These are phyloP conservation scores for Baronia brevicornis DNA, from an alignment of 2,888 invertebrate genomes.

Conservation along the genomic window DNA sequence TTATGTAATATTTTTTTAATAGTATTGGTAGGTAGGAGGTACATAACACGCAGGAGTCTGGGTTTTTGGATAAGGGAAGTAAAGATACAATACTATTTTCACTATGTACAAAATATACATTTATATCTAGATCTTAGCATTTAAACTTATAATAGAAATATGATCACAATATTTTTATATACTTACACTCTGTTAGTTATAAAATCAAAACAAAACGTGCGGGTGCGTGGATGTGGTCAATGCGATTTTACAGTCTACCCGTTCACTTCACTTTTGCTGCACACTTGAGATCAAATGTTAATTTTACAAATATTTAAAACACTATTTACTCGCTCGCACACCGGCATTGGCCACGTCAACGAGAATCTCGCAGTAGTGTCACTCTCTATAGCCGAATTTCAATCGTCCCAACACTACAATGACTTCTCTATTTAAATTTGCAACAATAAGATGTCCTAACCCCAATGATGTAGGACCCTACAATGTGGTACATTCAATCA, in stretches of 20 bases:
- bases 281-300: slow-evolving; percentile 75
- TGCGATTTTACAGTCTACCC: slow-evolving; percentile 56
- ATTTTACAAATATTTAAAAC: slow-evolving; percentile 68
- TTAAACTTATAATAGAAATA: slow-evolving; percentile 71
- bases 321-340: slow-evolving; percentile 66
- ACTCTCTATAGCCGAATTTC: too few species aligned
- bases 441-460: slow-evolving; percentile 27
- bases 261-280: slow-evolving; percentile 69
- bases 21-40: slow-evolving; percentile 77
- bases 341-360: slow-evolving; percentile 52
- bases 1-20: slow-evolving; percentile 76
- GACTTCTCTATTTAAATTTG: slow-evolving; percentile 11
- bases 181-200: slow-evolving; percentile 56
- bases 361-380: slow-evolving; percentile 25
- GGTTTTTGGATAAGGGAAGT: slow-evolving; percentile 74
- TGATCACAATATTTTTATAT: slow-evolving; percentile 75
- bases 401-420: too few species aligned
- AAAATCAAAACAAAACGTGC: slow-evolving; percentile 36
- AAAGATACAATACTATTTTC: slow-evolving; percentile 76
- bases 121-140: slow-evolving; percentile 64
- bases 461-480: slow-evolving; percentile 25
- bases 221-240: slow-evolving; percentile 43
- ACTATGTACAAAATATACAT: slow-evolving; percentile 77
- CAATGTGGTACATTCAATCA: slow-evolving; percentile 24
- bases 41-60: slow-evolving; percentile 76